Conservation (phyloP, 2,888 invertebrate genomes). For the Tipula confusa region DNA sequence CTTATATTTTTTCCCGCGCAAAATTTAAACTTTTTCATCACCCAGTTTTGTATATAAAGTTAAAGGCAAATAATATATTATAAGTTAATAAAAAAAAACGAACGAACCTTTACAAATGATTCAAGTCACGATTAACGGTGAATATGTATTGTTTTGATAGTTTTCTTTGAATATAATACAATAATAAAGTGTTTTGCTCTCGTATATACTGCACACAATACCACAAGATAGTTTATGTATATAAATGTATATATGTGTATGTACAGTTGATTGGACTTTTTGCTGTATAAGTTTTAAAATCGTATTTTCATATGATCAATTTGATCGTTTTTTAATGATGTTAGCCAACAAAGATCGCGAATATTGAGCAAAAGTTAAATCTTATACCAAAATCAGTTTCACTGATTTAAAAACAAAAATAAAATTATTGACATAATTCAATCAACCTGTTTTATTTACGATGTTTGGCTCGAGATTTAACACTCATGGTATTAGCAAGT, state of each 20-base stretch:
- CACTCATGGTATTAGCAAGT: neutral
- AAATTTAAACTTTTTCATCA: neutral
- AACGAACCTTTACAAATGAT: neutral
- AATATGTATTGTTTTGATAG: slow-evolving; percentile 27
- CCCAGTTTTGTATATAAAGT: neutral
- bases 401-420: too few relatives aligned
- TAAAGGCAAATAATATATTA: neutral
- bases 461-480: neutral
- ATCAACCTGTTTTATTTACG: neutral
- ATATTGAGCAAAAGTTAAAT: neutral
- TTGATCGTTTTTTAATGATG: neutral
- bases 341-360: neutral
- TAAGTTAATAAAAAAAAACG: neutral
- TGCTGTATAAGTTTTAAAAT: neutral
- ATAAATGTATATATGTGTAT: neutral
- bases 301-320: neutral
- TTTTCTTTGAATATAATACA: neutral
- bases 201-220: neutral
- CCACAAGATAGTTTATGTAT: neutral
- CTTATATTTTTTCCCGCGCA: neutral
- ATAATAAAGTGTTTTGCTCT: neutral
- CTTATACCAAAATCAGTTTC: neutral
- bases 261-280: neutral
- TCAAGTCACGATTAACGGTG: slow-evolving; percentile 28
- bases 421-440: neutral